These are phyloP conservation scores for Andrena bucephala DNA, from an alignment of 2,888 invertebrate genomes.

Conservation along the genomic window DNA sequence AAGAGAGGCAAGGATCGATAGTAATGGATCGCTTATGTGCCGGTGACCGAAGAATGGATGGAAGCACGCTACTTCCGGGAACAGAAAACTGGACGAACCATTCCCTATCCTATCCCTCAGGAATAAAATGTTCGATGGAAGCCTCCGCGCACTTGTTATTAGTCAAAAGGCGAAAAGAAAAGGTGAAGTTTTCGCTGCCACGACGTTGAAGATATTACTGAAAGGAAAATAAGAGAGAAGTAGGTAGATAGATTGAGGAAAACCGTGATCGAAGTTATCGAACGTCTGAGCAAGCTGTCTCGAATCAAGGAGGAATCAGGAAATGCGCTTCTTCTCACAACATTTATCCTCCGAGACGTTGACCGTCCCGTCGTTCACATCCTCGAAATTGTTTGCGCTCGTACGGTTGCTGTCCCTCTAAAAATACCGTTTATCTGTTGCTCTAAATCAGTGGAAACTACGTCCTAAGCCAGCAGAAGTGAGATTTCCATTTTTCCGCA, in stretches of 20 bases:
- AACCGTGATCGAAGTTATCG: not conserved
- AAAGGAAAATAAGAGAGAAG: not conserved
- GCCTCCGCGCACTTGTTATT: slow-evolving; percentile 20
- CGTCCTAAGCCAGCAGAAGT: slow-evolving; percentile 11
- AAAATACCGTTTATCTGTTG: slow-evolving; percentile 49
- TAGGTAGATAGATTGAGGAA: not conserved
- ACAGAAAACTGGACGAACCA: slow-evolving; percentile 35
- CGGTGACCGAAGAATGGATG: slow-evolving; percentile 70
- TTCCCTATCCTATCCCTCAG: slow-evolving; percentile 23
- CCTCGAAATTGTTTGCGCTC: slow-evolving; percentile 16
- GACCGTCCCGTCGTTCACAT: not conserved
- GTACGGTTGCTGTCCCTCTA: not conserved
- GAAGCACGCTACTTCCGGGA: slow-evolving; percentile 59
- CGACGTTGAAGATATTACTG: not conserved
- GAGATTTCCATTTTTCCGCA: slow-evolving; percentile 50
- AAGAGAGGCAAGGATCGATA: slow-evolving; percentile 61
- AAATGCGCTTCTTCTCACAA: not conserved
- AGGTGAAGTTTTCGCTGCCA: slow-evolving; percentile 59
- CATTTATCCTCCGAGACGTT: not conserved
- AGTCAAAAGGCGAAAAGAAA: slow-evolving; percentile 35
- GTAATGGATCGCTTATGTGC: slow-evolving; percentile 67
- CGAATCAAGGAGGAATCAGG: not conserved
- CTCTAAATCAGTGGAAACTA: slow-evolving; percentile 42
- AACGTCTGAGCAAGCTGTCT: not conserved
- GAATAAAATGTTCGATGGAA: slow-evolving; percentile 50